Evolutionary conservation across 2,113 vertebrate species (phyloP).

Genomic region (Chloropsis cyanopogon): DNA sequence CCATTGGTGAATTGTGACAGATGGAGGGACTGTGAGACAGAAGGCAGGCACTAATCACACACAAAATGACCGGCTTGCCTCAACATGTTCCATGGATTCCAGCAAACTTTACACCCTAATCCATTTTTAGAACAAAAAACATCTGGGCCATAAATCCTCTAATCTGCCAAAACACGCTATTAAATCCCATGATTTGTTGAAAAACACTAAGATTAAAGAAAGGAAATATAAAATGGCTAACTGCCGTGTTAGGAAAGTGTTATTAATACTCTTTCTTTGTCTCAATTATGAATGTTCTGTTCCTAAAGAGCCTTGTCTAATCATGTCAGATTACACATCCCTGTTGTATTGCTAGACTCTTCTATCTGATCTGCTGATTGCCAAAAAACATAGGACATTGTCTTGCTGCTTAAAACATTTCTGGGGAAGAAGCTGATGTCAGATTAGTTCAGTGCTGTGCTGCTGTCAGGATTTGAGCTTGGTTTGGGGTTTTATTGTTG

Average conservation of each 20-base stretch:
- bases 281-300: conserved; percentile 87
- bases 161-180: conserved; percentile 94
- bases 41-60: conserved; percentile 82
- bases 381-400: conserved; percentile 71
- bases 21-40: conserved; percentile 83
- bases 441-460: conserved; percentile 50
- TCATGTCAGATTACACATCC: conserved; percentile 92
- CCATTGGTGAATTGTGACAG: conserved; percentile 83
- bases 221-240: conserved; percentile 92
- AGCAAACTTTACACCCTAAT: conserved; percentile 95
- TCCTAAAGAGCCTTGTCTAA: conserved; percentile 97
- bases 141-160: conserved; percentile 97
- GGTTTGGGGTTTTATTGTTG: neutral
- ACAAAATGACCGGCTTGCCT: conserved; percentile 80
- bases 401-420: conserved; percentile 69
- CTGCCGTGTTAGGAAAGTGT: conserved; percentile 85
- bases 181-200: conserved; percentile 98
- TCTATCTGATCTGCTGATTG: conserved; percentile 77
- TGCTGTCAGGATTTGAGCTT: conserved; percentile 13
- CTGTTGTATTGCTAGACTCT: conserved; percentile 80
- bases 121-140: conserved; percentile 99
- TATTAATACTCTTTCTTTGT: conserved; percentile 94
- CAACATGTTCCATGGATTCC: conserved; percentile 87
- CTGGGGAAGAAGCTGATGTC: conserved; percentile 61
- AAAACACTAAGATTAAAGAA: conserved; percentile 98